These are phyloP conservation scores for Cataglyphis altisquamis DNA, from an alignment of 2,888 invertebrate species.

Conservation along the genomic window DNA sequence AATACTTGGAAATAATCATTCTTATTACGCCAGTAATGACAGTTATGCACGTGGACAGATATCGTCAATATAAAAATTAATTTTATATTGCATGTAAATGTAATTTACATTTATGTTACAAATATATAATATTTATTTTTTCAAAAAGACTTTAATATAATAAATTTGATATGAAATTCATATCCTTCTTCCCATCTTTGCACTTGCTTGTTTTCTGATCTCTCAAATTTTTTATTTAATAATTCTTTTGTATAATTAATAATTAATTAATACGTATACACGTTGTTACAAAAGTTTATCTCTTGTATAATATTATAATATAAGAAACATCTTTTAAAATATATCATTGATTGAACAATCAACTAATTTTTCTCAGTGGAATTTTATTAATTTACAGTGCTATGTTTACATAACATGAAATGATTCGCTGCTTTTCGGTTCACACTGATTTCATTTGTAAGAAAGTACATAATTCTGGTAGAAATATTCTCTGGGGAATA, in stretches of 20 bases:
- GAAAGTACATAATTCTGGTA: conserved; percentile 32
- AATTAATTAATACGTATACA: too few species aligned
- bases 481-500: conserved; percentile 45
- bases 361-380: neutral
- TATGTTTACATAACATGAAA: neutral
- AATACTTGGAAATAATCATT: neutral
- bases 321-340: neutral
- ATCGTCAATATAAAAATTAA: neutral
- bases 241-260: neutral
- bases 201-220: neutral
- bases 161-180: neutral
- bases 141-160: neutral
- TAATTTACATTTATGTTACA: neutral
- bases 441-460: neutral
- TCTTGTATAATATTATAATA: neutral
- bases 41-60: neutral
- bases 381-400: neutral
- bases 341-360: neutral
- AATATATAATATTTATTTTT: neutral
- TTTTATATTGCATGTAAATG: neutral
- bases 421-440: neutral
- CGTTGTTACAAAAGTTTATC: neutral
- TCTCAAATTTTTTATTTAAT: neutral
- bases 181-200: neutral
- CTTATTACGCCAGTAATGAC: neutral